Percentiles rank a stretch among this genome's conserved stretches.
phyloP scores from a whole-genome alignment of 2,113 vertebrate species.

The Corythornis vintsioides region DNA sequence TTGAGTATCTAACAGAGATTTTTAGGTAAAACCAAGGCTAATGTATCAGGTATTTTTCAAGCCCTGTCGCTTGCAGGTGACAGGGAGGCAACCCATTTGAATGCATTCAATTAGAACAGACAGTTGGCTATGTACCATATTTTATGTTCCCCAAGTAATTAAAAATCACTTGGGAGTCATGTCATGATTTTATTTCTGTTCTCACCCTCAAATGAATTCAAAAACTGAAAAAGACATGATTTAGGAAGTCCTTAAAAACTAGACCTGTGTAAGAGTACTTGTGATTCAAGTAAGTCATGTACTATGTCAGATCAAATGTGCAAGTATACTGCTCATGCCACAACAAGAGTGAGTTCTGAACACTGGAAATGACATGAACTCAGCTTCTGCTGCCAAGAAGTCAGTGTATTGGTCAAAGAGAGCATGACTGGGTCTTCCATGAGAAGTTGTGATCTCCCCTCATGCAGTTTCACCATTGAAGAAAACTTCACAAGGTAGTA shows the following conservation, averaged over 20 bases:
- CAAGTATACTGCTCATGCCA: neutral
- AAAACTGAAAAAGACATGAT: fast-evolving
- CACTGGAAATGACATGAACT: neutral
- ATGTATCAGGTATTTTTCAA: neutral
- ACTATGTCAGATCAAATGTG: fast-evolving
- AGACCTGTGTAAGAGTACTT: fast-evolving
- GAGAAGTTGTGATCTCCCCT: neutral
- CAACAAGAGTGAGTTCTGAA: neutral
- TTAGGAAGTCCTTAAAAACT: neutral
- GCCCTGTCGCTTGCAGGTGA: neutral
- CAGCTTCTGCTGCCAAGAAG: neutral
- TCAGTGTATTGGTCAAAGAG: neutral
- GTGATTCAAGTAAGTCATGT: neutral
- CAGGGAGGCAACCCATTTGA: neutral
- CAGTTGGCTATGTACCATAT: fast-evolving
- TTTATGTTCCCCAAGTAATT: neutral
- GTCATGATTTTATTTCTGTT: neutral
- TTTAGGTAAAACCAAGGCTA: neutral
- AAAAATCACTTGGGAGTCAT: neutral
- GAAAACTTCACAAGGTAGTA: neutral
- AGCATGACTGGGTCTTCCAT: neutral
- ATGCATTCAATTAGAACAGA: neutral
- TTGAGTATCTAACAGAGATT: fast-evolving
- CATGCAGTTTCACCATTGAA: neutral
- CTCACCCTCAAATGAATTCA: neutral